A percentile compares a stretch with the other conserved stretches of the same genome.
phyloP scores from a whole-genome alignment of 2,113 vertebrate genomes.

The Dipodomys ordii region DNA sequence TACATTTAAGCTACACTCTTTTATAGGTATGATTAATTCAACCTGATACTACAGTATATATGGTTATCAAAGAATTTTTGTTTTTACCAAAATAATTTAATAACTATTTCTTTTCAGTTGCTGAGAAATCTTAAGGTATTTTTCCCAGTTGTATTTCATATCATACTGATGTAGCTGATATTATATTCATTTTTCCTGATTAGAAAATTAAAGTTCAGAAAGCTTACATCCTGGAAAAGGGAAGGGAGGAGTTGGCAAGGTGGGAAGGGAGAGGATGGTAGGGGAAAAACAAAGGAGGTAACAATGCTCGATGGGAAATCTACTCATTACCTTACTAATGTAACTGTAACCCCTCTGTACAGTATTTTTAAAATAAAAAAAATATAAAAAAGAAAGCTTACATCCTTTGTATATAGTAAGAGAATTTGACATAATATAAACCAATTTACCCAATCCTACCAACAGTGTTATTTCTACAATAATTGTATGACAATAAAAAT shows the following conservation, averaged over 20 bases:
- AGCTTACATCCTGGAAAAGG: background rate
- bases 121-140: conserved; percentile 8
- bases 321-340: too few relatives aligned
- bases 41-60: background rate
- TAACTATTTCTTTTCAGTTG: background rate
- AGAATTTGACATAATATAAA: conserved; percentile 30
- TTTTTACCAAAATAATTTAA: conserved; percentile 34
- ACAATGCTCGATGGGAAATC: too few relatives aligned
- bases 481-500: conserved; percentile 12
- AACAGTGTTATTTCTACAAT: background rate
- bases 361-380: too few relatives aligned
- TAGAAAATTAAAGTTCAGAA: conserved; percentile 48
- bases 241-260: too few relatives aligned
- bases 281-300: too few relatives aligned
- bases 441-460: conserved; percentile 15
- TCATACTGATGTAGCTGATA: background rate
- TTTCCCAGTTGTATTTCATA: conserved; percentile 13
- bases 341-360: too few relatives aligned
- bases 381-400: background rate
- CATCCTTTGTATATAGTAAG: conserved; percentile 35
- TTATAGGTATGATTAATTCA: background rate
- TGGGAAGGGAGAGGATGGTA: too few relatives aligned
- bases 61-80: background rate
- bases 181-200: background rate
- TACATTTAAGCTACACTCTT: background rate